These are phyloP conservation scores for Andrena trimmerana DNA, from an alignment of 2,888 invertebrate genomes.

Conservation along the genomic window DNA sequence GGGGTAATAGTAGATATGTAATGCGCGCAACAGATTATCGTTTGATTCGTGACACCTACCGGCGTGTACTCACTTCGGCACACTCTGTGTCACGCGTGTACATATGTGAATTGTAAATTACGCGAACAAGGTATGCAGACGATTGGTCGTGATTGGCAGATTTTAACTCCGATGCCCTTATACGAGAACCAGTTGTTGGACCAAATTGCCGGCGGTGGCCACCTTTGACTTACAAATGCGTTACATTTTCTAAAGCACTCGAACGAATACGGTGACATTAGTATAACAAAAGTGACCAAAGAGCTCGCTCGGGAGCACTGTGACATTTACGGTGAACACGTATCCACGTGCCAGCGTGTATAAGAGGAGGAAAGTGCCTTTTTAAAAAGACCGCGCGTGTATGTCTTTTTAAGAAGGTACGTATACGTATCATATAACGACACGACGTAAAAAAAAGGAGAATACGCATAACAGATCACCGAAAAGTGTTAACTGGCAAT, in stretches of 20 bases:
- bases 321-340: conserved; percentile 49
- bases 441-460: neutral
- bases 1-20: neutral
- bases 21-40: neutral
- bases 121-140: conserved; percentile 33
- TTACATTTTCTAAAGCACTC: conserved; percentile 63
- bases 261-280: conserved; percentile 49
- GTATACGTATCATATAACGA: conserved; percentile 10
- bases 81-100: neutral
- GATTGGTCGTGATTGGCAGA: conserved; percentile 64
- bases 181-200: conserved; percentile 79
- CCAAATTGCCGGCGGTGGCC: conserved; percentile 74
- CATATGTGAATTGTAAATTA: conserved; percentile 23
- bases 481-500: too few relatives aligned
- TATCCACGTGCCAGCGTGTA: conserved; percentile 15
- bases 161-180: conserved; percentile 70
- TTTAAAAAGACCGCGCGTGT: neutral
- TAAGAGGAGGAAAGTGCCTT: neutral
- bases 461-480: too few relatives aligned
- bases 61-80: neutral
- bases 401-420: conserved; percentile 14
- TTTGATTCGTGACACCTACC: neutral
- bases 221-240: conserved; percentile 62
- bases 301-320: conserved; percentile 45
- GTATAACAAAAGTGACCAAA: conserved; percentile 53